These are phyloP conservation scores for Tetranychus piercei DNA, from an alignment of 2,888 invertebrate genomes.

Conservation along the genomic window DNA sequence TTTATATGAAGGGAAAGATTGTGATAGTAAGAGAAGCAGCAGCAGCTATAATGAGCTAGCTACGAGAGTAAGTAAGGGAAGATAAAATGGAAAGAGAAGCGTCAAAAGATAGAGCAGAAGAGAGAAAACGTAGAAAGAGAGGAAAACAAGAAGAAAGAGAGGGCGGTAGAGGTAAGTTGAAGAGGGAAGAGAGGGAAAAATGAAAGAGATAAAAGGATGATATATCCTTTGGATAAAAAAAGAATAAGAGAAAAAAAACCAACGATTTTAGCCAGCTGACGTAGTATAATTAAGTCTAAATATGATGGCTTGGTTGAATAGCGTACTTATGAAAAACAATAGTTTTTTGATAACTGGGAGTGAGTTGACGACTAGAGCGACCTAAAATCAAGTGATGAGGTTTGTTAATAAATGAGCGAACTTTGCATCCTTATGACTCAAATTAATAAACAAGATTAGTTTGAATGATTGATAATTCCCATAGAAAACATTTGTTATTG, in stretches of 20 bases:
- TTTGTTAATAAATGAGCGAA: background rate
- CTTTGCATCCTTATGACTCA: background rate
- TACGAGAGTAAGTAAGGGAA: background rate
- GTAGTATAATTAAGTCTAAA: background rate
- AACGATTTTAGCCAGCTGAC: background rate
- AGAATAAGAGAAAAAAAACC: background rate
- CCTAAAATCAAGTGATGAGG: background rate
- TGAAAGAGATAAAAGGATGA: background rate
- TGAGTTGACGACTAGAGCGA: background rate
- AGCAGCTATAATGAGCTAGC: background rate
- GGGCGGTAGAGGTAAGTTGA: background rate
- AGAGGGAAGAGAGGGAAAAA: background rate
- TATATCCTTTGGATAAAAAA: background rate
- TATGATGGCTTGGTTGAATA: background rate
- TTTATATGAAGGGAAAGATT: slow-evolving; percentile 18
- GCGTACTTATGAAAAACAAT: background rate
- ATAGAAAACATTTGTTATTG: background rate
- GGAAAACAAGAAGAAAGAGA: background rate
- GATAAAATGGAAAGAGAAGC: background rate
- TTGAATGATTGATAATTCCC: background rate
- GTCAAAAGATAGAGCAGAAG: background rate
- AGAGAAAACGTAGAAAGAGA: background rate
- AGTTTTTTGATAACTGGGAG: background rate
- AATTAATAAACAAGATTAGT: too few relatives aligned
- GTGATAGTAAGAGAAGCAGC: slow-evolving; percentile 20